These are phyloP conservation scores for Stenurella melanura DNA, from an alignment of 2,888 invertebrate genomes.

Conservation along the genomic window DNA sequence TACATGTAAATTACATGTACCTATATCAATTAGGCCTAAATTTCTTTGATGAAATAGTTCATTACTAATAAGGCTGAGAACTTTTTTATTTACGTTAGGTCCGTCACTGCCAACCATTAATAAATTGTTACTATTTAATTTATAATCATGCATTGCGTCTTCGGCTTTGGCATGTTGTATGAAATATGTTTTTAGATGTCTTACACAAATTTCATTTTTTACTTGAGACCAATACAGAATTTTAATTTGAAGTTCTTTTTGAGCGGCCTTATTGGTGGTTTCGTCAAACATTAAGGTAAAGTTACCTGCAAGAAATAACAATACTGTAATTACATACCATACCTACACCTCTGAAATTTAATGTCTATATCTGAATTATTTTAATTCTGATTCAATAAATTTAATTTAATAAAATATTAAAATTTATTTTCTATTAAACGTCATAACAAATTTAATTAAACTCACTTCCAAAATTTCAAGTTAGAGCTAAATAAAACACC, in stretches of 20 bases:
- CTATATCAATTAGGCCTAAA: background rate
- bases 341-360: too few species aligned
- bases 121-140: background rate
- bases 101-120: background rate
- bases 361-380: too few species aligned
- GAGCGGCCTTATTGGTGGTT: background rate
- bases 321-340: too few species aligned
- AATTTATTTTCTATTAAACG: too few species aligned
- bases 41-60: background rate
- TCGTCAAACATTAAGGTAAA: background rate
- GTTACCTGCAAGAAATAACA: background rate
- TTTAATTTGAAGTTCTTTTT: conserved; percentile 5
- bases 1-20: background rate
- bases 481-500: too few species aligned
- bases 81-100: conserved; percentile 7
- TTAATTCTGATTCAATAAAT: too few species aligned
- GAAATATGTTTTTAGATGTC: background rate
- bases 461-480: too few species aligned
- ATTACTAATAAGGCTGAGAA: background rate
- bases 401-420: too few species aligned
- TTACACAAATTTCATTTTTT: background rate
- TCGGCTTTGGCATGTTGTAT: too few species aligned
- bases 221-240: background rate
- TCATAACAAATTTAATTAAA: too few species aligned
- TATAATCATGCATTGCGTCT: background rate